phyloP scores from a whole-genome alignment of 2,113 vertebrate genomes.

The Lathamus discolor region DNA sequence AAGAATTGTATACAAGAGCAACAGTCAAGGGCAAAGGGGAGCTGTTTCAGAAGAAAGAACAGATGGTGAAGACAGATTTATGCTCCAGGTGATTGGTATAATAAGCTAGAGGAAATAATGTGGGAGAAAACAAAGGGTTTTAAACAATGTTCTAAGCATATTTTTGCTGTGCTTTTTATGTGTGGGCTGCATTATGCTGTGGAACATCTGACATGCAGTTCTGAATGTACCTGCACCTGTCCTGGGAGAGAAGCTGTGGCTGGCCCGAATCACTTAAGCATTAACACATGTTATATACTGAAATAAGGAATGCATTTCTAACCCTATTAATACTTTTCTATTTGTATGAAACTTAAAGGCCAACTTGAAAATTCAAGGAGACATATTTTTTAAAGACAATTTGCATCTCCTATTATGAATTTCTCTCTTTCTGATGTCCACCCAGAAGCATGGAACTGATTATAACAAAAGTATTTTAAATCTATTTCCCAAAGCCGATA shows the following conservation, averaged over 20 bases:
- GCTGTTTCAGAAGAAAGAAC: conserved; percentile 9
- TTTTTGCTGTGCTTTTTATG: background rate
- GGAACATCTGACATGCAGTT: background rate
- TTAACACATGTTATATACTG: background rate
- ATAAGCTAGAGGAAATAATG: conserved; percentile 13
- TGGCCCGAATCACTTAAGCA: background rate
- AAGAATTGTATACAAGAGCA: background rate
- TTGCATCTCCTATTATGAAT: background rate
- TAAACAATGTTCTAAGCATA: background rate
- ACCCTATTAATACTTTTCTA: background rate
- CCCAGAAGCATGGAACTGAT: background rate
- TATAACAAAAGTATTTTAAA: background rate
- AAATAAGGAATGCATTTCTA: background rate
- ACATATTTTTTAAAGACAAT: background rate
- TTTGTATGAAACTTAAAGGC: background rate
- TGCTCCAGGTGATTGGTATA: conserved; percentile 40
- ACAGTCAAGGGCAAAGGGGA: background rate
- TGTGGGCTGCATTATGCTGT: background rate
- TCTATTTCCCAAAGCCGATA: background rate
- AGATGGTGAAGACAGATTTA: conserved; percentile 39
- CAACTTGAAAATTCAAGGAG: background rate
- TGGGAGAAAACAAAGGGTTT: background rate
- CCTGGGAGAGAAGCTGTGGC: background rate
- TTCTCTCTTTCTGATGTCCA: background rate
- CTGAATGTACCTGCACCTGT: background rate